Evolutionary conservation across 2,797 vertebrate genomes (phyloP).

Genomic region (Buceros bicornis): DNA sequence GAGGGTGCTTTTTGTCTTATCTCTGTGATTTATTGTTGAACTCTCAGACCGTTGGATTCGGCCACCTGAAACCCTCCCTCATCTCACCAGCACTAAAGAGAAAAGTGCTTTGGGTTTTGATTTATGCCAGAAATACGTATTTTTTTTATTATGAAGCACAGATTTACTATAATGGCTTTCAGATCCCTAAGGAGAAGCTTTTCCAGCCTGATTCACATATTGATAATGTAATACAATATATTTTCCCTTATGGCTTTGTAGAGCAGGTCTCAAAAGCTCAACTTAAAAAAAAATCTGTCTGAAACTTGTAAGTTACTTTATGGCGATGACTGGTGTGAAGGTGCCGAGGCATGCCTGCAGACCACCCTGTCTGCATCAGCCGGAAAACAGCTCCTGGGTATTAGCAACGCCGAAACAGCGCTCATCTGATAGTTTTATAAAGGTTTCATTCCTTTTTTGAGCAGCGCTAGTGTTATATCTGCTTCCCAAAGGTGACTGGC

Average conservation of each 20-base stretch:
- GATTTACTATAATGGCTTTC: constrained; percentile 54
- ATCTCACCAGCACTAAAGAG: constrained; percentile 32
- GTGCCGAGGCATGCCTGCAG: not conserved
- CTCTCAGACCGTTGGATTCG: not conserved
- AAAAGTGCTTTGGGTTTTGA: constrained; percentile 57
- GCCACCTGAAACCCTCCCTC: constrained; percentile 40
- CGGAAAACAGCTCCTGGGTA: not conserved
- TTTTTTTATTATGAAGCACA: constrained; percentile 53
- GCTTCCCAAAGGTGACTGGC: not conserved
- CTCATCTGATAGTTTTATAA: not conserved
- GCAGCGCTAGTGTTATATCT: not conserved
- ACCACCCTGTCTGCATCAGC: not conserved
- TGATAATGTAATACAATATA: constrained; percentile 33
- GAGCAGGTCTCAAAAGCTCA: not conserved
- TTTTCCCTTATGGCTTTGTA: constrained; percentile 30
- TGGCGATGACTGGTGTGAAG: not conserved
- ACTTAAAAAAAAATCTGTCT: not conserved
- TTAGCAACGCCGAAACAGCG: not conserved
- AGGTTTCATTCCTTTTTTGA: not conserved
- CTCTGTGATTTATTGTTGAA: constrained; percentile 36
- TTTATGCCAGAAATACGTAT: constrained; percentile 50
- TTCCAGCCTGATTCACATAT: constrained; percentile 36
- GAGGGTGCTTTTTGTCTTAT: constrained; percentile 22
- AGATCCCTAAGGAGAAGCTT: constrained; percentile 35
- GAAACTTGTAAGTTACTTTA: not conserved